Evolutionary conservation across 1,140 invertebrate species (phyloP), one percentile per base, ranked within the genome.

Genomic region (Tenebrio molitor): DNA sequence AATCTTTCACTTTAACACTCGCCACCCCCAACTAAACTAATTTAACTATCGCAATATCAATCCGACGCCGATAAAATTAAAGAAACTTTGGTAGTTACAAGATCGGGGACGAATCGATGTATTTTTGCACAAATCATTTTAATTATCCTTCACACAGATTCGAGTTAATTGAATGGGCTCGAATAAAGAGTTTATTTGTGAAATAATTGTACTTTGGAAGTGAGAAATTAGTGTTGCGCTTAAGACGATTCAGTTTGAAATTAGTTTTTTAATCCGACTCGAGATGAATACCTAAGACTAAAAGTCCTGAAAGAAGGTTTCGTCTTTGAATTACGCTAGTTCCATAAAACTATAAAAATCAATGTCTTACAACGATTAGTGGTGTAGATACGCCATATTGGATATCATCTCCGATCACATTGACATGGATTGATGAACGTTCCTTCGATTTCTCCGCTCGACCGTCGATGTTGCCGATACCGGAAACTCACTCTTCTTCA

Each of bases 291-390:
- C 50, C 50, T 58, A 12, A 39, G 10, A 58, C 23, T 50, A 16
- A n/a, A n/a, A n/a, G n/a, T n/a, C n/a, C n/a, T n/a, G n/a, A n/a
- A n/a, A n/a, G n/a, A n/a, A n/a, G n/a, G n/a, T n/a, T n/a, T n/a
- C n/a, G 23, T 58, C 3, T 29, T 72, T 23, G 67, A 67, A 64
- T 73, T 76, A 41, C 66, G 67, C 68, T 71, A 68, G 46, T 66
- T 71, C 14, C 62, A 36, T 69, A 70, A 76, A 74, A 77, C 62
- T 75, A 76, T 72, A 75, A 79, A 76, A 77, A 77, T 77, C 77
- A 77, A 78, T 79, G 77, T 76, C 74, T 77, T 76, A 79, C 76
- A 77, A 77, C 76, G 77, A 79, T 79, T 79, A 79, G 76, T 74
- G 69, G 63, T 77, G 76, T 75, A 74, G 74, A 75, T 76, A 74